Conservation (phyloP, 2,888 invertebrate species). For the Carcina quercana region DNA sequence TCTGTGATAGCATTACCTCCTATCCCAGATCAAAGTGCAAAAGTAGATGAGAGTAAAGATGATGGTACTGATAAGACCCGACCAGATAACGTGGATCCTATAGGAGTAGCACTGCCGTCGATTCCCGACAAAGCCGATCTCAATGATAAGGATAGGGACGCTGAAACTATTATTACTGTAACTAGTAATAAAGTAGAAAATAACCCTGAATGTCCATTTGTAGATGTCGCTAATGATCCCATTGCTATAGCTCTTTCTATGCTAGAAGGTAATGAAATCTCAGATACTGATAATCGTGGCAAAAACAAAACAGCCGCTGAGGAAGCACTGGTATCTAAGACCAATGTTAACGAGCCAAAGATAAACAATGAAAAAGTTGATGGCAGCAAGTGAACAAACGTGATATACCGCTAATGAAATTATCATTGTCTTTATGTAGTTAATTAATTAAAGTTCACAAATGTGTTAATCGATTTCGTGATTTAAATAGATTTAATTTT, state of each 20-base stretch:
- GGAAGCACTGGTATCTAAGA: neutral
- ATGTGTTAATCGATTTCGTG: no score
- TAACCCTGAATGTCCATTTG: constrained; percentile 24
- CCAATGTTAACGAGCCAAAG: neutral
- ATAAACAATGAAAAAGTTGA: neutral
- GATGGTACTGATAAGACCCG: no score
- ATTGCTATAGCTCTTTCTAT: neutral
- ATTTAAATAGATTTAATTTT: no score
- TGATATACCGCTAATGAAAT: no score
- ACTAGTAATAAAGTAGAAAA: constrained; percentile 12
- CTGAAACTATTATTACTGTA: no score
- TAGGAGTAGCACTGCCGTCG: no score
- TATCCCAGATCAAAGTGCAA: constrained; percentile 11
- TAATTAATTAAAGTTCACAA: no score
- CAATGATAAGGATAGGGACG: neutral
- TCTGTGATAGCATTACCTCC: constrained; percentile 13
- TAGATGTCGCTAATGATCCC: constrained; percentile 29
- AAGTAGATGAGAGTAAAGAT: no score
- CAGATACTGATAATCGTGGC: neutral
- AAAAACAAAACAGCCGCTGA: constrained; percentile 5
- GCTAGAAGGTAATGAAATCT: neutral
- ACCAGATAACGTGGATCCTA: no score
- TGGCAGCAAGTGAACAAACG: neutral
- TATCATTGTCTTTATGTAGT: no score
- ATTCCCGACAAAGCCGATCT: constrained; percentile 7